phyloP scores from a whole-genome alignment of 2,113 vertebrate species.

The Coptodon bakossiorum region DNA sequence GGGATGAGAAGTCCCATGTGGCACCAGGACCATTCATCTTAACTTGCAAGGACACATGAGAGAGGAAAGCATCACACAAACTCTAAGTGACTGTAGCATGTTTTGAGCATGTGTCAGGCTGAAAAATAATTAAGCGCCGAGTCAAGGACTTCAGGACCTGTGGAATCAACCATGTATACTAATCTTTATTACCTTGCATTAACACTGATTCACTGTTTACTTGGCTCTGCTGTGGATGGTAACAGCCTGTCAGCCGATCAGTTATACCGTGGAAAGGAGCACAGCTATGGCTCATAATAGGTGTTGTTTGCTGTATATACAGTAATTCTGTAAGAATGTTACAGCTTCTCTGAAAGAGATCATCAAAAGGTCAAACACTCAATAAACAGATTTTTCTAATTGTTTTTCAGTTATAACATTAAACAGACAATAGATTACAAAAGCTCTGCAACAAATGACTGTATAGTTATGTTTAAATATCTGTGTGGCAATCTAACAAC shows the following conservation, averaged over 20 bases:
- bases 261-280: neutral
- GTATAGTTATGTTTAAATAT: neutral
- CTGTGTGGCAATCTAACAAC: neutral
- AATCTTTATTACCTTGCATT: slow-evolving; percentile 20
- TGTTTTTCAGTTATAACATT: neutral
- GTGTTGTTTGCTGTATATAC: neutral
- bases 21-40: neutral
- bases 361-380: neutral
- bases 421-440: neutral
- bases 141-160: neutral
- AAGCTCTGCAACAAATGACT: neutral
- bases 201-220: slow-evolving; percentile 49
- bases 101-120: neutral
- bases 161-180: neutral
- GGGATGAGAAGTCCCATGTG: neutral
- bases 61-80: neutral
- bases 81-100: neutral
- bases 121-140: neutral
- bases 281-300: neutral
- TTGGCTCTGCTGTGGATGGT: slow-evolving; percentile 52
- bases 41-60: neutral
- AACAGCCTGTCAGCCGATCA: slow-evolving; percentile 47
- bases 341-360: neutral
- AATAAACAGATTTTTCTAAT: neutral
- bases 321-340: neutral